Percentiles rank a stretch among this genome's conserved stretches.
phyloP scores from a whole-genome alignment of 2,797 vertebrate species.

The Jordanella pulchra region DNA sequence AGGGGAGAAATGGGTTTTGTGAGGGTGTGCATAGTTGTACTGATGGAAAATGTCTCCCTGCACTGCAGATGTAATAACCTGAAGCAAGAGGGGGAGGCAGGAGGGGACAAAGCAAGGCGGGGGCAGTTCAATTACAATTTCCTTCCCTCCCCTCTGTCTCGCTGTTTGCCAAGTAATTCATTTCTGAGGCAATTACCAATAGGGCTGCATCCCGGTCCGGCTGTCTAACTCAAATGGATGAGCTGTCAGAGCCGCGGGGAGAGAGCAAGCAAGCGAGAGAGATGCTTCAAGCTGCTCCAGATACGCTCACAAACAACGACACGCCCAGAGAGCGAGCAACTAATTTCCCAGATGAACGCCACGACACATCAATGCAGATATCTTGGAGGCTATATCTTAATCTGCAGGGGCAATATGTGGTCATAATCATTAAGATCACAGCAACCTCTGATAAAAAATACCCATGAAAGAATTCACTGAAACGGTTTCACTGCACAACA shows the following conservation, averaged over 20 bases:
- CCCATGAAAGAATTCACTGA: constrained; percentile 30
- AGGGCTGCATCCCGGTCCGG: constrained; percentile 54
- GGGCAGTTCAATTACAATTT: constrained; percentile 79
- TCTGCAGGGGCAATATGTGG: constrained; percentile 34
- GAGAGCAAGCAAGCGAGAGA: constrained; percentile 12
- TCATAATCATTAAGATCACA: constrained; percentile 55
- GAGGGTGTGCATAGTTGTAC: constrained; percentile 38
- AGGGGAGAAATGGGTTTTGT: constrained; percentile 54
- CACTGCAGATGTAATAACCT: constrained; percentile 80
- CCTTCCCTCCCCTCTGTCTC: constrained; percentile 62
- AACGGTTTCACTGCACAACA: constrained; percentile 45
- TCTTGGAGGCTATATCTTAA: constrained; percentile 37
- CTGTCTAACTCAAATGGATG: constrained; percentile 75
- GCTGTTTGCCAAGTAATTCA: constrained; percentile 78
- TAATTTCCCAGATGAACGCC: constrained; percentile 28
- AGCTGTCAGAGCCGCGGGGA: constrained; percentile 64
- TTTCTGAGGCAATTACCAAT: constrained; percentile 79
- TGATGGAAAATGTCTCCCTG: constrained; percentile 67
- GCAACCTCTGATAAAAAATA: constrained; percentile 50
- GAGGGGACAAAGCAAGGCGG: constrained; percentile 21
- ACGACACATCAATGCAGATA: constrained; percentile 23
- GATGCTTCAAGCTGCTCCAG: constrained; percentile 55
- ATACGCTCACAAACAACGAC: constrained; percentile 56
- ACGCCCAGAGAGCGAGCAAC: constrained; percentile 37
- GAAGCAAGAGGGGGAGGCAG: constrained; percentile 56